A percentile compares a stretch with the other conserved stretches of the same genome.
Conservation (phyloP, 2,797 vertebrate species). For the Vultur gryphus region DNA sequence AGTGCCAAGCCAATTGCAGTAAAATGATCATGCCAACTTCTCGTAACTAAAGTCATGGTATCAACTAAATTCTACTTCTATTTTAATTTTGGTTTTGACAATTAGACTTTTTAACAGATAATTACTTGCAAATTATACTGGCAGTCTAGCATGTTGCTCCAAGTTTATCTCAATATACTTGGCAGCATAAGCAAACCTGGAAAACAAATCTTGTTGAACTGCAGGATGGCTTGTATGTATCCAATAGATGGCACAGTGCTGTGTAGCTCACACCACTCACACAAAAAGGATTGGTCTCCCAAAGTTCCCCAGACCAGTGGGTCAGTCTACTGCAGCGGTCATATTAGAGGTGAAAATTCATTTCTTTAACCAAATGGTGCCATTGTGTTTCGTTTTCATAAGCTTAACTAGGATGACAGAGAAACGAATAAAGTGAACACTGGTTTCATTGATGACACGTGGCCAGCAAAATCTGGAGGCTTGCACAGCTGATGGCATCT, state of each 20-base stretch:
- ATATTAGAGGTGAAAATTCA: neutral
- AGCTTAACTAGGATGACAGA: neutral
- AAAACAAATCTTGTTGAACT: neutral
- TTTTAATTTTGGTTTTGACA: neutral
- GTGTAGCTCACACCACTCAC: neutral
- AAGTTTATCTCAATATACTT: neutral
- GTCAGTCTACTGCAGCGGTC: neutral
- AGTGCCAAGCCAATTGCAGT: neutral
- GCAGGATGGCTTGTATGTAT: neutral
- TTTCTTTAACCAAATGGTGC: neutral
- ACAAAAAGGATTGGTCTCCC: neutral
- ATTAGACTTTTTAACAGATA: neutral
- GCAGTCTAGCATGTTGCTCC: neutral
- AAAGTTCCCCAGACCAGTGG: neutral
- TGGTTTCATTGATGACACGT: fast-evolving
- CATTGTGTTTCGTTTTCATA: neutral
- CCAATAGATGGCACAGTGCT: neutral
- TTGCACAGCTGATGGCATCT: neutral
- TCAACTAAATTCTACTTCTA: neutral
- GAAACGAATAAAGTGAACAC: neutral
- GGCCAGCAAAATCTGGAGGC: neutral
- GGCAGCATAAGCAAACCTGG: neutral
- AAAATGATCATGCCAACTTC: neutral
- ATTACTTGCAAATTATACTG: neutral
- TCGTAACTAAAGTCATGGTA: neutral